Evolutionary conservation across 2,113 vertebrate species (phyloP).

Genomic region (Callorhinus ursinus): DNA sequence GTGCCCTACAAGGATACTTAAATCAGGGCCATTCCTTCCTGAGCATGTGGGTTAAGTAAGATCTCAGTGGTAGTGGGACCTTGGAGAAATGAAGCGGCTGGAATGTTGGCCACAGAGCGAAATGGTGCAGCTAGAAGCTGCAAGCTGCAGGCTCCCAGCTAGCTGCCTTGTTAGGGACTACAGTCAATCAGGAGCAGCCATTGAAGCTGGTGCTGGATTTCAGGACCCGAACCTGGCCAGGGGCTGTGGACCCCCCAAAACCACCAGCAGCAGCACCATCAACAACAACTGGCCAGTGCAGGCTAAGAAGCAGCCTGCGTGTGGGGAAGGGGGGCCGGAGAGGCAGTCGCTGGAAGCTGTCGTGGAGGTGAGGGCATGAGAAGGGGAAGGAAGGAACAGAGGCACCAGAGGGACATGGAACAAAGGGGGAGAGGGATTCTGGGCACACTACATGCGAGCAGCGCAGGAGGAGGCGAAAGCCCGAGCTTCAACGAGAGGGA

Average conservation of each 20-base stretch:
- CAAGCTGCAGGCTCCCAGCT: neutral
- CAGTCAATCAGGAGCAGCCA: neutral
- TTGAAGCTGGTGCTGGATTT: neutral
- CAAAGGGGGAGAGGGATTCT: neutral
- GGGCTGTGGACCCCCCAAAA: neutral
- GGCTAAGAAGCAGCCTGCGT: neutral
- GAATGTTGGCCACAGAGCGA: conserved; percentile 25
- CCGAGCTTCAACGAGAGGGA: neutral
- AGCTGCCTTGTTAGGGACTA: neutral
- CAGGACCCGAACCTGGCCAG: neutral
- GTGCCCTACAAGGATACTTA: neutral
- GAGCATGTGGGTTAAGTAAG: conserved; percentile 43
- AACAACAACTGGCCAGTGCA: neutral
- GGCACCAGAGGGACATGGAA: neutral
- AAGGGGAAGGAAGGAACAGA: neutral
- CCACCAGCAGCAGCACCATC: neutral
- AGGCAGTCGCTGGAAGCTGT: neutral
- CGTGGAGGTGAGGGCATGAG: neutral
- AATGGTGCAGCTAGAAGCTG: neutral
- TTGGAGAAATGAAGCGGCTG: neutral
- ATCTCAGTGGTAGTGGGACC: neutral
- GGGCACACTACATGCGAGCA: neutral
- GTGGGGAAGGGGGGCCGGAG: neutral
- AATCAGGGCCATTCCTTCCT: conserved; percentile 28
- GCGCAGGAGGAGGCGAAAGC: neutral